phyloP scores from a whole-genome alignment of 2,797 vertebrate genomes.

The Ptychadena robeensis region DNA sequence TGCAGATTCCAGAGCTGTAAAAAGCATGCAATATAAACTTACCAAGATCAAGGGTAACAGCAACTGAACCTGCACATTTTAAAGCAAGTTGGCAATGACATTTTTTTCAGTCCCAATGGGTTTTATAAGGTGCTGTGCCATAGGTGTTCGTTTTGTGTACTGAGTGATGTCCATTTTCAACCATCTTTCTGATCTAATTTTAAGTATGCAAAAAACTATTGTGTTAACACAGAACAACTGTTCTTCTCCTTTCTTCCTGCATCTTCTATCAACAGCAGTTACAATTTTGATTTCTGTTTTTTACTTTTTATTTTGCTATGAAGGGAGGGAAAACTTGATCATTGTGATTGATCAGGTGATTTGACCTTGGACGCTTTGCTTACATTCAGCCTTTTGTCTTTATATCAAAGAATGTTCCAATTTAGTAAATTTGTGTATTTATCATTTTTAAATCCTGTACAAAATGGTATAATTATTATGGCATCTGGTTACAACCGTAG shows the following conservation, averaged over 20 bases:
- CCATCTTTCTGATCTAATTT: too few species aligned
- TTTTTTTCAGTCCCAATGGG: background rate
- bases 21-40: too few species aligned
- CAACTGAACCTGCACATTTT: too few species aligned
- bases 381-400: conserved; percentile 39
- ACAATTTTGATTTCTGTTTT: background rate
- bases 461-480: conserved; percentile 21
- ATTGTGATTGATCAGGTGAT: conserved; percentile 50
- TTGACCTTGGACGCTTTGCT: conserved; percentile 28
- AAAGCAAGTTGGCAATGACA: background rate
- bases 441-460: conserved; percentile 45
- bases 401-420: conserved; percentile 17
- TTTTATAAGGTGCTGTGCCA: too few species aligned
- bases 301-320: conserved; percentile 26
- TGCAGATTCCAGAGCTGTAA: too few species aligned
- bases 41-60: too few species aligned
- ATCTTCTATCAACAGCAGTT: background rate
- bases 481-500: conserved; percentile 28
- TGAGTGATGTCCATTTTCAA: too few species aligned
- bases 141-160: too few species aligned
- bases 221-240: background rate
- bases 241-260: background rate
- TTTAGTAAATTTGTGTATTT: conserved; percentile 46
- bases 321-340: conserved; percentile 39
- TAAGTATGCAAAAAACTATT: too few species aligned